Evolutionary conservation across 2,888 invertebrate genomes (phyloP).

Genomic region (Diaprepes abbreviatus): DNA sequence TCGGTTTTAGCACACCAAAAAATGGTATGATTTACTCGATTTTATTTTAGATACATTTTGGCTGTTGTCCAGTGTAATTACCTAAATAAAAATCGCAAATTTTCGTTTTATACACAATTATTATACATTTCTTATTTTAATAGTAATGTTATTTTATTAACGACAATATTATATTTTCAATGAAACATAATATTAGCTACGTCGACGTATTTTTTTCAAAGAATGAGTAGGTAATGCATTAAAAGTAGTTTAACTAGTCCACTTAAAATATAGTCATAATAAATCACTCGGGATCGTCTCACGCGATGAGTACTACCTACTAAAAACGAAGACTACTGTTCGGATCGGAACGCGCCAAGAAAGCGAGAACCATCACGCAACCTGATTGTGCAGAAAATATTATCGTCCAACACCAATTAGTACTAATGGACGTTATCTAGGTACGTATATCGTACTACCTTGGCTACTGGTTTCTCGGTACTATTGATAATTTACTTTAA

Average conservation of each 20-base stretch:
- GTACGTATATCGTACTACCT: slow-evolving; percentile 43
- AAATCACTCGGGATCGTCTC: slow-evolving; percentile 45
- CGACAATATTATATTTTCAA: slow-evolving; percentile 7
- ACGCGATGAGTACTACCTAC: slow-evolving; percentile 47
- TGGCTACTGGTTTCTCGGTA: slow-evolving; percentile 46
- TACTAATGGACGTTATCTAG: slow-evolving; percentile 51
- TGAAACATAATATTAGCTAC: slow-evolving; percentile 39
- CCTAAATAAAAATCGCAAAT: too few species aligned
- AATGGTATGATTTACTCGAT: too few species aligned
- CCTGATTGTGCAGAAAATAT: slow-evolving; percentile 50
- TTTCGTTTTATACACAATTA: too few species aligned
- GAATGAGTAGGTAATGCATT: slow-evolving; percentile 17
- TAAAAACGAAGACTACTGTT: slow-evolving; percentile 45
- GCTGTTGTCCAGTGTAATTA: too few species aligned
- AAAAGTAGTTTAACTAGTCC: slow-evolving; percentile 47
- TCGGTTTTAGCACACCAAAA: too few species aligned
- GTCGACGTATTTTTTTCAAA: slow-evolving; percentile 25
- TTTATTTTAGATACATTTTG: too few species aligned
- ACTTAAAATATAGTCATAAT: slow-evolving; percentile 48
- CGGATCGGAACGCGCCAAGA: slow-evolving; percentile 41
- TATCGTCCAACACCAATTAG: slow-evolving; percentile 50
- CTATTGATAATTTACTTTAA: slow-evolving; percentile 29
- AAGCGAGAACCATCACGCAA: slow-evolving; percentile 50
- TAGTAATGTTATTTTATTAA: neutral
- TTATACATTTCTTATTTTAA: neutral